Evolutionary conservation across 2,888 invertebrate species (phyloP).

Genomic region (Caenorhabditis doughertyi): DNA sequence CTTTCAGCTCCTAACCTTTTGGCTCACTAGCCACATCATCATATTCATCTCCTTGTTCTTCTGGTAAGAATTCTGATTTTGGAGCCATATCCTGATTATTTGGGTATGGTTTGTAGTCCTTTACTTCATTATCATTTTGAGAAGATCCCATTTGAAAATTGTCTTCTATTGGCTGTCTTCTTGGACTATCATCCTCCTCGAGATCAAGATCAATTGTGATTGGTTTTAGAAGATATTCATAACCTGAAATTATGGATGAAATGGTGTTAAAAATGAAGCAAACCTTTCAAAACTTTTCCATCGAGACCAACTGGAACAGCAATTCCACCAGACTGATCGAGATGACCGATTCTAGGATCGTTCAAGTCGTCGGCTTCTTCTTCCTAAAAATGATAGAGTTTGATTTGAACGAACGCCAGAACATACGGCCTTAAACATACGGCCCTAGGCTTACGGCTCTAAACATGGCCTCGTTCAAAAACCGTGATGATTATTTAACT

Average conservation of each 20-base stretch:
- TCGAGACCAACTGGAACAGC: constrained; percentile 51
- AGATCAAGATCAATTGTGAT: constrained; percentile 35
- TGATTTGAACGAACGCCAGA: no score
- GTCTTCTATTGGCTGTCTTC: background rate
- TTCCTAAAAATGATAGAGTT: constrained; percentile 12
- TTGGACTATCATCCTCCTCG: constrained; percentile 20
- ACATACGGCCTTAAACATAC: no score
- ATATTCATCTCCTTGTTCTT: constrained; percentile 41
- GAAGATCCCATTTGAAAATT: background rate
- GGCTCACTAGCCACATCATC: constrained; percentile 41
- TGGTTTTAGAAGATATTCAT: constrained; percentile 45
- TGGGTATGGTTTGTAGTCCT: constrained; percentile 30
- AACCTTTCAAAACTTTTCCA: constrained; percentile 44
- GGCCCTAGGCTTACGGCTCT: no score
- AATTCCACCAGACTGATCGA: constrained; percentile 37
- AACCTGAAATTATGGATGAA: constrained; percentile 8
- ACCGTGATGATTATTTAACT: no score
- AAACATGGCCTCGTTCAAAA: no score
- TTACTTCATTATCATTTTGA: background rate
- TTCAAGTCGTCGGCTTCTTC: constrained; percentile 51
- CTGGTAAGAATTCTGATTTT: constrained; percentile 23
- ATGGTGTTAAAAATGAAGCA: background rate
- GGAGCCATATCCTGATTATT: constrained; percentile 10
- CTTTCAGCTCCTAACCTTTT: background rate
- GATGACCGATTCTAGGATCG: constrained; percentile 50